Base-by-base conservation (phyloP, 2,797 vertebrate species). In the Mormyrus proboscirostris region DNA sequence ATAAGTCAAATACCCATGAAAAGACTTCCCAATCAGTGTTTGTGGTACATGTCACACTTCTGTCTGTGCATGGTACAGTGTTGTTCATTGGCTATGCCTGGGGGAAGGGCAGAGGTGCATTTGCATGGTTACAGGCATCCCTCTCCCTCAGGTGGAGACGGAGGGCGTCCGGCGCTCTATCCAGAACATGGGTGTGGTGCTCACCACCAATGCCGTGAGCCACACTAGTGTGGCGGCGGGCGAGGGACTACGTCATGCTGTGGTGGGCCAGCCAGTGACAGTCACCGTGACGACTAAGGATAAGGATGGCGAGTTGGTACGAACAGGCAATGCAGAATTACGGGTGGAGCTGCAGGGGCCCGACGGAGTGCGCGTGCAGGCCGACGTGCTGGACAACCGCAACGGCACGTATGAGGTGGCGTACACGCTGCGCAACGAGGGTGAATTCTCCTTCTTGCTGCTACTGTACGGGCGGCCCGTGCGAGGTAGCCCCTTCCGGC, bases 201-300 rank as follows among this genome's bases (percentile, higher is more conserved):
- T 99, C 89, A 99, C 98, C 87, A 99, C 98, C 1, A 96, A 95
- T 0, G 97, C 98, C 0, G 97, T 98, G 0, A 97, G 97, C 4
- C 97, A 98, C 90, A 95, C 96, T 88, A 97, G 97, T 0, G 97
- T 98, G 50, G 98, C 98, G 90, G 98, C 97, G 0, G 98, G 98
- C 0, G 98, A 99, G 87, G 98, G 98, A 10, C 96, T 99, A 82
- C 96, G 98, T 83, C 97, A 98, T 0, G 97, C 97, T 0, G 95
- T 97, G 0, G 97, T 98, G 0, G 98, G 98, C 22, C 98, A 98
- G 92, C 96, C 97, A 0, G 95, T 96, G 89, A 97, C 97, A 0
- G 93, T 98, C 90, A 99, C 98, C 0, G 96, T 99, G 93, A 99
- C 98, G 44, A 98, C 98, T 89, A 99, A 99, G 94, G 98, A 99